Evolutionary conservation across 1,140 invertebrate genomes (phyloP).

Genomic region (Rhynchophorus ferrugineus): DNA sequence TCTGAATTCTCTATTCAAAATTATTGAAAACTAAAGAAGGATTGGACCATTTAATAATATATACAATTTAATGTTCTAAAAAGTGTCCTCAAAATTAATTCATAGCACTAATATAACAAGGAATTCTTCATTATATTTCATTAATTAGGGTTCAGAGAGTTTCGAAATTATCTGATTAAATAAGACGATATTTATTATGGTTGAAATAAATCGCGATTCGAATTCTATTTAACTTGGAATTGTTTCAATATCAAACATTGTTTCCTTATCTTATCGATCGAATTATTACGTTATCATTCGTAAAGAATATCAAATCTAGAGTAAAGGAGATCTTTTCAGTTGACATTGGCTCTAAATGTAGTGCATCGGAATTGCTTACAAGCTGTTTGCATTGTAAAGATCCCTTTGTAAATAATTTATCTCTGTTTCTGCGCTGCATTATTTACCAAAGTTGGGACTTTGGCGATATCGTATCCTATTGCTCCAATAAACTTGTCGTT

Average conservation of each 20-base stretch:
- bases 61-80: too few species aligned
- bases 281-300: neutral
- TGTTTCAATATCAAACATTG: neutral
- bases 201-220: too few species aligned
- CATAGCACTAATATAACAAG: too few species aligned
- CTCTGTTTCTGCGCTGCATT: neutral
- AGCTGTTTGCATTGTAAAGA: conserved; percentile 8
- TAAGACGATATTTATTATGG: too few species aligned
- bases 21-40: too few species aligned
- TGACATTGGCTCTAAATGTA: conserved; percentile 2
- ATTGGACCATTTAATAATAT: too few species aligned
- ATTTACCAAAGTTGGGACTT: conserved; percentile 3
- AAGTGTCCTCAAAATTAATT: too few species aligned
- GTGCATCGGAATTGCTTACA: neutral
- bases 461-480: conserved; percentile 2
- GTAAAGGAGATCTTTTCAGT: neutral
- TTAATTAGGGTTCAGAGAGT: too few species aligned
- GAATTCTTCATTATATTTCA: too few species aligned
- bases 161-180: too few species aligned
- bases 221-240: neutral
- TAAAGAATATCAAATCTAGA: conserved; percentile 2
- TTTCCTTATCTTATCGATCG: neutral
- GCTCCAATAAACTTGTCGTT: neutral
- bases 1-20: too few species aligned
- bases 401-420: conserved; percentile 7